phyloP scores from a whole-genome alignment of 1,140 invertebrate genomes.

The Panulirus ornatus region DNA sequence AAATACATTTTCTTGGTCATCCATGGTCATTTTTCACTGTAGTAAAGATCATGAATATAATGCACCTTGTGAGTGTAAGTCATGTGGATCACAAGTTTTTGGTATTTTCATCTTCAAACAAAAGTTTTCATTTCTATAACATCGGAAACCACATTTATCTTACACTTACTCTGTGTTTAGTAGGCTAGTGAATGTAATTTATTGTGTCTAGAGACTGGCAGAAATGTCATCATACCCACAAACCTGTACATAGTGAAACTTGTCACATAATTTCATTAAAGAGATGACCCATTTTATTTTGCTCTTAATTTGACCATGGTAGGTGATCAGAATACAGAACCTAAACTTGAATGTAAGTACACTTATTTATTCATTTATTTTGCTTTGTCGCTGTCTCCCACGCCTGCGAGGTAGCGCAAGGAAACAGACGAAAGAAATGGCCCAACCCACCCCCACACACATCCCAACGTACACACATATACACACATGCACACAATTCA shows the following conservation, averaged over 20 bases:
- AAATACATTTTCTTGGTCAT: neutral
- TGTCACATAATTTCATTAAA: constrained; percentile 21
- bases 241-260: constrained; percentile 13
- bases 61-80: constrained; percentile 16
- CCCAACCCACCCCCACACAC: no score
- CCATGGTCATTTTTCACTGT: neutral
- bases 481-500: no score
- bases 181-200: constrained; percentile 23
- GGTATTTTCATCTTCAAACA: neutral
- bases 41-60: constrained; percentile 8
- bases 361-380: no score
- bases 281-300: constrained; percentile 6
- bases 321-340: no score
- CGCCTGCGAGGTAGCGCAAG: no score
- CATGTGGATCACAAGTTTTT: constrained; percentile 3
- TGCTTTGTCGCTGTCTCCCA: no score
- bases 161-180: neutral
- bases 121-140: neutral
- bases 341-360: no score
- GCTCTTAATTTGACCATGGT: neutral
- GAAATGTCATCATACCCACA: constrained; percentile 9
- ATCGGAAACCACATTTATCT: neutral
- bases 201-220: constrained; percentile 13
- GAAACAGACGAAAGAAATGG: no score
- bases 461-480: no score